Evolutionary conservation across 2,113 vertebrate species (phyloP), one percentile per base, ranked within the genome.

Genomic region (Spea bombifrons): DNA sequence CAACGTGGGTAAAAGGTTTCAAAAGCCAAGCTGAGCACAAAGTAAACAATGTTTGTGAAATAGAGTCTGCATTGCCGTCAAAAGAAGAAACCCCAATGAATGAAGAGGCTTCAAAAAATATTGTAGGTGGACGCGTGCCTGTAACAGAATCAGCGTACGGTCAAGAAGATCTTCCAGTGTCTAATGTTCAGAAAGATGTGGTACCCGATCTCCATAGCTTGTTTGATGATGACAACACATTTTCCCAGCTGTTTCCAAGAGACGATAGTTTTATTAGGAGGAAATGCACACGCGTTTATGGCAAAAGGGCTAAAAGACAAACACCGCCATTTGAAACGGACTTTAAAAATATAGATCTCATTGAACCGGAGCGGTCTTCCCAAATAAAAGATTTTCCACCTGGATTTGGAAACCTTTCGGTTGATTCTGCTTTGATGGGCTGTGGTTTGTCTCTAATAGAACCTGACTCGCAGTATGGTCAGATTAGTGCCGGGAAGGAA

Each of bases 171-270:
- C 75, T 7, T 44, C 49, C 5, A 0, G 43, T 48, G n/a, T 64
- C 49, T 17, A 47, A 84, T 0, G 3, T 83, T 75, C 81, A 81
- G 9, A 86, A 82, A 65, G 0, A 15, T 0, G 81, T 75, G 1
- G 15, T 44, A 75, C 55, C 89, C 0, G 91, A 94, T 70, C 87
- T 94, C 17, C 91, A 89, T 67, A 85, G 87, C 77, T 75, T 93
- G 6, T 89, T 95, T 0, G 95, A 96, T 0, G 95, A 97, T 0
- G 95, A 97, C n/a, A 86, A 88, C 64, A 92, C 92, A 0, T 96
- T 97, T 82, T 94, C 96, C 4, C 94, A 93, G 83, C 91, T 97
- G 49, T 98, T 97, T 76, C 96, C 96, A 44, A 81, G 92, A 74
- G 92, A 93, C 0, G 90, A 94, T 15, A 94, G 92, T 76, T 83